Percentiles rank a stretch among this genome's conserved stretches.
Conservation (phyloP, 2,113 vertebrate genomes). For the Anarrhichthys ocellatus region DNA sequence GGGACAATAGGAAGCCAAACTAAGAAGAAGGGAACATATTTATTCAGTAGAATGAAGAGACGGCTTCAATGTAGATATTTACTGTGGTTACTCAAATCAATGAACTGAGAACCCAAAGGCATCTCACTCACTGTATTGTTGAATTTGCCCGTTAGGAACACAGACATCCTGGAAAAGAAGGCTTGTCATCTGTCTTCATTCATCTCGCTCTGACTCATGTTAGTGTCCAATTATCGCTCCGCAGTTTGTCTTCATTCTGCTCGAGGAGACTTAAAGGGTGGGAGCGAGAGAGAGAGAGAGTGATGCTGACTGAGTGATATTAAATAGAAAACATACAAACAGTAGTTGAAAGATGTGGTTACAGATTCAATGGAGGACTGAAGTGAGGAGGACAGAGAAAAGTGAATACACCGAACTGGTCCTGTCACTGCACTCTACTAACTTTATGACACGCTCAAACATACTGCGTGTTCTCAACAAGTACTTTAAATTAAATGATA, state of each 20-base stretch:
- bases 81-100: conserved; percentile 24
- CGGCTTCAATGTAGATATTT: conserved; percentile 15
- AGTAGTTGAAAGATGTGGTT: conserved; percentile 13
- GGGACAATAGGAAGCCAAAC: not conserved
- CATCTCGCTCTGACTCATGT: conserved; percentile 50
- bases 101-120: conserved; percentile 16
- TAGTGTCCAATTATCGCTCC: conserved; percentile 63
- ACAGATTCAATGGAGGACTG: conserved; percentile 7
- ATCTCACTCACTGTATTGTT: conserved; percentile 14
- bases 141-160: conserved; percentile 22
- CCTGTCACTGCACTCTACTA: not conserved
- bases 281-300: not conserved
- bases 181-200: conserved; percentile 64
- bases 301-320: conserved; percentile 31
- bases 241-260: conserved; percentile 64
- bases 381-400: conserved; percentile 8
- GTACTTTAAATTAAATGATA: not conserved
- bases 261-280: conserved; percentile 47
- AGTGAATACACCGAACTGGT: not conserved
- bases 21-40: not conserved
- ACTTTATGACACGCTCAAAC: not conserved
- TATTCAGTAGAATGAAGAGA: conserved; percentile 31
- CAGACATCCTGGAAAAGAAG: conserved; percentile 29
- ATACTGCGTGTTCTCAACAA: not conserved
- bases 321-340: conserved; percentile 29